Conservation (phyloP, 2,888 invertebrate species). For the Beris chalybata region DNA sequence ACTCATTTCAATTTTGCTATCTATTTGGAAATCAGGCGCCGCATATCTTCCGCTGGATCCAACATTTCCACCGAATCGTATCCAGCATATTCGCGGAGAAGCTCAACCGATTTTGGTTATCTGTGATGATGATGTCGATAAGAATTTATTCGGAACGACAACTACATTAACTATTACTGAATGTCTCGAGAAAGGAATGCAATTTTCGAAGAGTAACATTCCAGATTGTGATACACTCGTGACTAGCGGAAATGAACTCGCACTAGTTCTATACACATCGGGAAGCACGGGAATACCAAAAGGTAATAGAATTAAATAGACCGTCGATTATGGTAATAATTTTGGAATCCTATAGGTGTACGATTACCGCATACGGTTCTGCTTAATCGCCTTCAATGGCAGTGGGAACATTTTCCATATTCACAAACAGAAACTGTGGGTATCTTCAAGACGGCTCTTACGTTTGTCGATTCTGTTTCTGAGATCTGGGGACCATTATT, state of each 20-base stretch:
- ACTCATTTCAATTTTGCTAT: constrained; percentile 67
- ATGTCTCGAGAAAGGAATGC: constrained; percentile 47
- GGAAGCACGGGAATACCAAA: constrained; percentile 90
- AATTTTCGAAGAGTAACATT: constrained; percentile 47
- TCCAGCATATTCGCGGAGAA: constrained; percentile 75
- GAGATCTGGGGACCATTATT: constrained; percentile 87
- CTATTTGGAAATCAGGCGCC: constrained; percentile 79
- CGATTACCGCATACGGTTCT: constrained; percentile 75
- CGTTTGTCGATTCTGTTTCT: constrained; percentile 86
- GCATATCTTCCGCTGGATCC: constrained; percentile 84
- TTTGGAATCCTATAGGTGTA: constrained; percentile 63
- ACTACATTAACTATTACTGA: constrained; percentile 46
- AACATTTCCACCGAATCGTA: constrained; percentile 68
- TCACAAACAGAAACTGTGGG: constrained; percentile 67
- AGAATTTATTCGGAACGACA: constrained; percentile 46
- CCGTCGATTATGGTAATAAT: too few relatives aligned
- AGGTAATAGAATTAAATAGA: constrained; percentile 74
- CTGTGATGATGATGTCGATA: constrained; percentile 61
- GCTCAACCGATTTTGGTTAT: constrained; percentile 68
- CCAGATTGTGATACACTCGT: constrained; percentile 54
- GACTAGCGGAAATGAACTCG: constrained; percentile 59
- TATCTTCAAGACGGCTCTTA: constrained; percentile 87
- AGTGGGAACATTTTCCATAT: constrained; percentile 81
- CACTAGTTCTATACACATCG: constrained; percentile 80
- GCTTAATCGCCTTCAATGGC: constrained; percentile 84